Conservation (phyloP, 2,113 vertebrate genomes). For the Onychostruthus taczanowskii region DNA sequence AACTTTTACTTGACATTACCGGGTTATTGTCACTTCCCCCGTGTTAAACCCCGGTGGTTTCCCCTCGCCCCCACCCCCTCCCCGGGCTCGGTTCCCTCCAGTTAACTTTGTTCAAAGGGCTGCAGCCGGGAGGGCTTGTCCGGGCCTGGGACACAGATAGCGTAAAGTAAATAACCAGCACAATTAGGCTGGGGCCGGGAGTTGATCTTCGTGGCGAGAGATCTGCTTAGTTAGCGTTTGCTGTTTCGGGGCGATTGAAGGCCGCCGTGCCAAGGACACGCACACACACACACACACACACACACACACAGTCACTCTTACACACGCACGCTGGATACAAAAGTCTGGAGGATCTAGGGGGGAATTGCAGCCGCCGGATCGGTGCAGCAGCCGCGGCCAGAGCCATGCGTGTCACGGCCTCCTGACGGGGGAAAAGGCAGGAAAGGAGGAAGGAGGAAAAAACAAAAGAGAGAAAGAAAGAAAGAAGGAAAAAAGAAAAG, state of each 20-base stretch:
- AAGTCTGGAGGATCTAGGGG: slow-evolving; percentile 51
- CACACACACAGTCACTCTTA: neutral
- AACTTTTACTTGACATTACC: slow-evolving; percentile 58
- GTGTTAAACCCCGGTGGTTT: slow-evolving; percentile 1
- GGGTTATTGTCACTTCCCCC: slow-evolving; percentile 1
- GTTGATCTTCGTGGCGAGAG: slow-evolving; percentile 19
- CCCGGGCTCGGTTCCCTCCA: slow-evolving; percentile 1
- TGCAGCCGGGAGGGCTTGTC: slow-evolving; percentile 6
- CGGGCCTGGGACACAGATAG: slow-evolving; percentile 48
- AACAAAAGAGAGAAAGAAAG: neutral
- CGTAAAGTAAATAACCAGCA: slow-evolving; percentile 48
- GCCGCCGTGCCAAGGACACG: slow-evolving; percentile 70
- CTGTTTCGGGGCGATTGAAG: slow-evolving; percentile 67
- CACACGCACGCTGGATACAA: slow-evolving; percentile 28
- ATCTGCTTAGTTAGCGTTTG: slow-evolving; percentile 54
- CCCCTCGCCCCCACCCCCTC: neutral
- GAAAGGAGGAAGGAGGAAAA: neutral
- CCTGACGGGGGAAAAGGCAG: slow-evolving; percentile 38
- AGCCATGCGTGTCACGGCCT: slow-evolving; percentile 73
- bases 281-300: neutral
- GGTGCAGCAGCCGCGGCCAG: slow-evolving; percentile 47
- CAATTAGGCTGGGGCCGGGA: neutral
- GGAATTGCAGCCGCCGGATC: slow-evolving; percentile 36
- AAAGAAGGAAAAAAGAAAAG: neutral
- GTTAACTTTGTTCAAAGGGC: slow-evolving; percentile 71